Base-by-base conservation (phyloP, 2,113 vertebrate genomes). In the Chlorodrepanis virens region DNA sequence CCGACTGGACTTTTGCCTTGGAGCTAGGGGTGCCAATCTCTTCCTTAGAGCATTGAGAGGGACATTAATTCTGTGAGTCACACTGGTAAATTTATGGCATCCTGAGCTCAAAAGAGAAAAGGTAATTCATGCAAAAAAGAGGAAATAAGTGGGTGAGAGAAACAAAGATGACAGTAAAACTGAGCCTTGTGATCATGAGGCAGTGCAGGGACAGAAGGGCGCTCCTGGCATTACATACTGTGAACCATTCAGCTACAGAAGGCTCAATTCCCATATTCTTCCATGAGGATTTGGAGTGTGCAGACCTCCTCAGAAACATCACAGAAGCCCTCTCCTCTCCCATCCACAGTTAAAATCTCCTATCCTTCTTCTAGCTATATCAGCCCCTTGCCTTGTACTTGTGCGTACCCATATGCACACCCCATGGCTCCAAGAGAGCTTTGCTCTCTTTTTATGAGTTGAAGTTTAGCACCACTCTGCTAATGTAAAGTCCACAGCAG, bases 321-420 rank as follows among this genome's bases (percentile, higher is more conserved):
- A 21, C 25, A 79, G 35, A 79, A 56, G 0, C 1, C 21, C 25
- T 23, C 5, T 50, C 28, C 60, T 6, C 45, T 72, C 22, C 44
- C 13, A 49, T 3, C 4, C 11, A 17, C 10, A 29, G 19, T n/a
- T 57, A 57, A 87, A 92, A 71, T 57, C n/a, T 69, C 23, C 33
- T 24, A 42, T 79, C 54, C 49, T 78, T 10, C 21, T 61, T 61
- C 49, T 29, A 35, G n/a, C 12, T 61, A 39, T 19, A 37, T 70
- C 23, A 86, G 12, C 2, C 7, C 8, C 4, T 24, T 31, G 10
- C 35, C 44, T 44, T 0, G 0, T 31, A 9, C n/a, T 33, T 37
- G 8, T 45, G 53, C 28, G 37, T 11, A 29, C 21, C 37, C 4
- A 19, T 22, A 8, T 4, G 7, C 24, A 14, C 1, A 3, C 2